Base-by-base conservation (phyloP, 2,797 vertebrate genomes). In the Sarcophilus harrisii region DNA sequence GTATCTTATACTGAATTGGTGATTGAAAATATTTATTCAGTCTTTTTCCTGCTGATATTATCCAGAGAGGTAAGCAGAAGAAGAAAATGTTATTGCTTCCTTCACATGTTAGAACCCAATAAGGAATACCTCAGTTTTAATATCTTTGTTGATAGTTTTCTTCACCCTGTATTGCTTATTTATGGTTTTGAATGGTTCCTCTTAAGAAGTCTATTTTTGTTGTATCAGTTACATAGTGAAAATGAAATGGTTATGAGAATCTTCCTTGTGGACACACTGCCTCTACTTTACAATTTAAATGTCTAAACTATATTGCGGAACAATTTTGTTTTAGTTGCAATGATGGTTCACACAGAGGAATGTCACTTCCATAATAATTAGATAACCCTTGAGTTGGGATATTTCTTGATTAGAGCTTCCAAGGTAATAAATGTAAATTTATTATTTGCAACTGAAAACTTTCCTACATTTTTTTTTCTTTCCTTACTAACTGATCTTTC, bases 211-310 rank as follows among this genome's bases (percentile, higher is more conserved):
- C 90, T 95, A 58, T 96, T 95, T 94, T 92, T 96, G 1, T 90
- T 95, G 92, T 90, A 95, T 94, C 52, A 60, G 73, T 97, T 96
- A 95, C 92, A 93, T 93, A 73, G 73, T 93, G 27, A 90, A 95
- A 96, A 95, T 97, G 95, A 97, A 98, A 96, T 96, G 93, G 81
- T 95, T 90, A 89, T 93, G 95, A 97, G 96, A 95, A 94, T 54
- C 59, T 93, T 97, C 90, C 91, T 97, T 96, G 55, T 52, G 95
- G 62, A 98, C 98, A 97, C 62, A 90, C 93, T 96, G 91, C 95
- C 93, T 58, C 91, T 57, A 52, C 92, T 97, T 97, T 96, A 73
- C 55, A 96, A 54, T 91, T 96, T 95, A 94, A 95, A 57, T 93
- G 32, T 45, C 59, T 87, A 92, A 96, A 18, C 14, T 94, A 58